A percentile compares a stretch with the other conserved stretches of the same genome.
phyloP scores from a whole-genome alignment of 2,113 vertebrate genomes.

The Mormoops blainvillei region DNA sequence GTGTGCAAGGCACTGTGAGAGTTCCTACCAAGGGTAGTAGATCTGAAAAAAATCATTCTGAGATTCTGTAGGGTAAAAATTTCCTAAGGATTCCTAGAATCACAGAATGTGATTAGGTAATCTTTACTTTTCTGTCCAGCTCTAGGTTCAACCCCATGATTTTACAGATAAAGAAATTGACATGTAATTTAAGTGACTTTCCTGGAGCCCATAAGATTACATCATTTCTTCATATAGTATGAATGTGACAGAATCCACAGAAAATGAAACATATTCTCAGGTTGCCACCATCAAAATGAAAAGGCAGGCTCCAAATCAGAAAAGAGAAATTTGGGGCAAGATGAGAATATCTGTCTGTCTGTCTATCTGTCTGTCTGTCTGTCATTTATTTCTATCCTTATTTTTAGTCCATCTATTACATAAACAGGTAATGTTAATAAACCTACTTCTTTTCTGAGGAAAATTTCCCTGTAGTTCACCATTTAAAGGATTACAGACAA shows the following conservation, averaged over 20 bases:
- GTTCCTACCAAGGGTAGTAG: not conserved
- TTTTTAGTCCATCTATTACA: slow-evolving; percentile 14
- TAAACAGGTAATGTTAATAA: slow-evolving; percentile 33
- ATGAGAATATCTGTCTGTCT: not conserved
- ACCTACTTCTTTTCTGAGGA: slow-evolving; percentile 10
- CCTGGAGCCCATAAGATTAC: not conserved
- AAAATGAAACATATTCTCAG: slow-evolving; percentile 47
- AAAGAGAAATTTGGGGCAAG: slow-evolving; percentile 29
- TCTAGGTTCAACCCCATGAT: slow-evolving; percentile 27
- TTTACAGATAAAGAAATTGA: slow-evolving; percentile 50
- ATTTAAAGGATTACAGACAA: slow-evolving; percentile 20
- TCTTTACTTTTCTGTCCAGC: slow-evolving; percentile 22
- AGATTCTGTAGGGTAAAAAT: slow-evolving; percentile 4
- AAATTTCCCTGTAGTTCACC: slow-evolving; percentile 35
- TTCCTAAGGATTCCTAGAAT: slow-evolving; percentile 16
- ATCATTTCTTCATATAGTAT: slow-evolving; percentile 38
- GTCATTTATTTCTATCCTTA: not conserved
- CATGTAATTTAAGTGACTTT: slow-evolving; percentile 28
- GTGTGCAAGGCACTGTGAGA: slow-evolving; percentile 58
- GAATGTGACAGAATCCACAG: slow-evolving; percentile 42
- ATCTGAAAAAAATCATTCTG: slow-evolving; percentile 35
- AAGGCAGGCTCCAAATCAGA: slow-evolving; percentile 51
- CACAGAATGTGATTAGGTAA: slow-evolving; percentile 14
- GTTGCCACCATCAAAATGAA: slow-evolving; percentile 53
- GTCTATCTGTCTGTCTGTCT: not conserved